Conservation (phyloP, 2,797 vertebrate genomes). For the Rousettus madagascariensis region DNA sequence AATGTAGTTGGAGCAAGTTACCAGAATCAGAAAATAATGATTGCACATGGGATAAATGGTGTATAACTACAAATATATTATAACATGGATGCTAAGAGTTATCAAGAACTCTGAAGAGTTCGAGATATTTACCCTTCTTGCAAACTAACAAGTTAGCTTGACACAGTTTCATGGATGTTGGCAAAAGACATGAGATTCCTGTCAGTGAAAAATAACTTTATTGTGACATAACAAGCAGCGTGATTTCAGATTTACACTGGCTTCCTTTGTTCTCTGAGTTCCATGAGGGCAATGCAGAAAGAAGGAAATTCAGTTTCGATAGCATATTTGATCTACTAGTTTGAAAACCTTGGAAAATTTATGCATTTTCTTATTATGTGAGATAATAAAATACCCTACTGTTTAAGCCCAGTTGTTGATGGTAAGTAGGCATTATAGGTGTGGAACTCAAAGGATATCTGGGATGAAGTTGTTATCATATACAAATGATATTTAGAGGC, state of each 20-base stretch:
- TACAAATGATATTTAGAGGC: background rate
- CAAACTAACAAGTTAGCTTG: background rate
- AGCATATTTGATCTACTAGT: background rate
- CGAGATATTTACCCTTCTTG: background rate
- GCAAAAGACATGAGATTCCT: background rate
- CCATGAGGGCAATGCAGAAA: background rate
- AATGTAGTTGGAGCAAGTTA: background rate
- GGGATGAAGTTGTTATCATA: background rate
- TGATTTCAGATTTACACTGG: background rate
- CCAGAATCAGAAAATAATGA: background rate
- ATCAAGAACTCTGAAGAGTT: background rate
- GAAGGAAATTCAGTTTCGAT: background rate
- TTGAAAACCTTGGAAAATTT: background rate
- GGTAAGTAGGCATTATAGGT: background rate
- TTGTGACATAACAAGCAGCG: background rate
- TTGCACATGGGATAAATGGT: background rate
- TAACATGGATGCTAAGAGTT: background rate
- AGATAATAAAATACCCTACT: background rate
- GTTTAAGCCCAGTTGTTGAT: background rate
- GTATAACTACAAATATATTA: background rate
- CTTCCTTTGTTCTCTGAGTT: background rate
- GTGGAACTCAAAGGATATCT: background rate
- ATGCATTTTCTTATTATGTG: background rate
- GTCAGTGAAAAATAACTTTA: background rate
- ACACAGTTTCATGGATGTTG: background rate